Evolutionary conservation across 23 tunicate species (phyloP).

Genomic region (Clavelina lepadiformis): DNA sequence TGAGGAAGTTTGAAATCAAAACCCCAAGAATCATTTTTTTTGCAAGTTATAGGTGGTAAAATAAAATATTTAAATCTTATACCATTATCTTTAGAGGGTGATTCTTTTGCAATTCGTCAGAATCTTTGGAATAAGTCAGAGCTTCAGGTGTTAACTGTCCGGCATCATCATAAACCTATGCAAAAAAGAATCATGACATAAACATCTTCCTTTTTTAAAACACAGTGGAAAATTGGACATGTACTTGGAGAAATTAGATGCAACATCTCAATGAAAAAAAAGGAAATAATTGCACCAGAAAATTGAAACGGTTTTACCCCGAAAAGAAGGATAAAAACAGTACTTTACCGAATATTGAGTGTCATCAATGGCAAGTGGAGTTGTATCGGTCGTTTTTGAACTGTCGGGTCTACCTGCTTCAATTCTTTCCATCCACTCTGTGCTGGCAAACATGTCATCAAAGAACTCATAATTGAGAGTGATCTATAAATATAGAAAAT

Average conservation of each 20-base stretch:
- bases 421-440: slow-evolving; percentile 61
- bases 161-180: slow-evolving; percentile 93
- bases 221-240: too few species aligned
- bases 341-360: slow-evolving; percentile 35
- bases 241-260: too few species aligned
- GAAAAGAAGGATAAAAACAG: neutral
- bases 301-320: neutral
- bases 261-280: too few species aligned
- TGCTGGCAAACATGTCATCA: slow-evolving; percentile 81
- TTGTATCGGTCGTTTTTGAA: too few species aligned
- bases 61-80: neutral
- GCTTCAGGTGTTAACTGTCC: slow-evolving; percentile 64
- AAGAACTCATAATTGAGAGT: slow-evolving; percentile 74
- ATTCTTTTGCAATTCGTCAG: slow-evolving; percentile 71
- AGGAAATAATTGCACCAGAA: neutral
- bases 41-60: neutral
- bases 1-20: neutral
- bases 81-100: slow-evolving; percentile 94
- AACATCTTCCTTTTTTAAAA: too few species aligned
- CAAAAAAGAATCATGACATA: too few species aligned
- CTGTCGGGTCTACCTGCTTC: slow-evolving; percentile 2
- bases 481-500: slow-evolving; percentile 26
- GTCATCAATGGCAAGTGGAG: slow-evolving; percentile 25
- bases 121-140: slow-evolving; percentile 44
- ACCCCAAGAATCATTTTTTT: too few species aligned